Base-by-base conservation (phyloP, 1,140 invertebrate species). In the Littorina saxatilis region DNA sequence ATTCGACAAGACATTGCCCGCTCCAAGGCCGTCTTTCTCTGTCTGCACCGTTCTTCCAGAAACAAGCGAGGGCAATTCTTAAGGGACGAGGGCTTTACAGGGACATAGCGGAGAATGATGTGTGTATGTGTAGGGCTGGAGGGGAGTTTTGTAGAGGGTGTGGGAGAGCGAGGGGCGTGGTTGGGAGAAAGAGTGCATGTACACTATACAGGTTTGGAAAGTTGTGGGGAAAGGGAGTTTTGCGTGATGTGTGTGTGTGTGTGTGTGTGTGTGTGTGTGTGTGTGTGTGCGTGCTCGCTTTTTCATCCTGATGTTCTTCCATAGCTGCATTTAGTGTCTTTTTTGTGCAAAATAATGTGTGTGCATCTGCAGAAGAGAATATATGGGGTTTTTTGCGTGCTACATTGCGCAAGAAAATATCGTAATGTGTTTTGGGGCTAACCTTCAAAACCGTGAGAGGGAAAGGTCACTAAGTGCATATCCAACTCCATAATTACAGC, bases 221-320 rank as follows among this genome's bases (percentile, higher is more conserved):
- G 3, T 23, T 32, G 61, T 23, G 7, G 1, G 27, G 61, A 9
- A 17, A 32, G 27, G 4, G 29, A 32, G 61, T 66, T 9, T 4
- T 66, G 29, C 9, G 61, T 66, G 61, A 29, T 66, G 61, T 66
- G 61, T 66, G 61, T 66, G 61, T 66, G 61, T 66, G 61, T 66
- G 61, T 32, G 61, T 32, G 61, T 32, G 61, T 32, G 61, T 66
- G 61, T 66, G 61, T 66, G 61, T 32, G 27, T 66, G 61, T 32
- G 27, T 66, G n/a, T 32, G 61, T 32, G 61, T 32, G 27, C 17
- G 61, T 27, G 61, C 32, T n/a, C 17, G 27, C 32, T 4, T 32
- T 4, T 66, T 47, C 7, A 9, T 5, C 43, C 43, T 47, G 43
- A n/a, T n/a, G n/a, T n/a, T n/a, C n/a, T n/a, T n/a, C n/a, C n/a